Percentiles rank a stretch among this genome's conserved stretches.
phyloP scores from a whole-genome alignment of 2,797 vertebrate species.

The Eidolon dupreanum region DNA sequence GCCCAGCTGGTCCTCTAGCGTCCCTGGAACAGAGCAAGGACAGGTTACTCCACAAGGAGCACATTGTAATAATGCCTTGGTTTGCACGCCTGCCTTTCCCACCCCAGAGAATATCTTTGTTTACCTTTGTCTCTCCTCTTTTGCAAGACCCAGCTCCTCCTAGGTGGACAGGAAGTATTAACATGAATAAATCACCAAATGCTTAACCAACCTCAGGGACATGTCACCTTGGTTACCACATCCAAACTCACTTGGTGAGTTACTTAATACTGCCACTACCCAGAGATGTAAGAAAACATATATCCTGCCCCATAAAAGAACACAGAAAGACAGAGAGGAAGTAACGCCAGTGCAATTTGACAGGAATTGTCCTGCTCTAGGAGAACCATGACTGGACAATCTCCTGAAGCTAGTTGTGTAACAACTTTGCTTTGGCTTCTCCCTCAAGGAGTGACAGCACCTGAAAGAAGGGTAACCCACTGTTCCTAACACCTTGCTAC shows the following conservation, averaged over 20 bases:
- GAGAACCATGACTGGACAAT: neutral
- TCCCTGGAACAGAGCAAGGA: neutral
- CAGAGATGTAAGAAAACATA: neutral
- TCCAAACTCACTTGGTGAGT: neutral
- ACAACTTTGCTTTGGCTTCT: neutral
- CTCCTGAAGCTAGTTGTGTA: neutral
- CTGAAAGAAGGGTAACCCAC: neutral
- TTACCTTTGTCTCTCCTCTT: neutral
- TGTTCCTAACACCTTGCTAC: neutral
- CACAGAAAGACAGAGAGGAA: neutral
- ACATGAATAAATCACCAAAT: neutral
- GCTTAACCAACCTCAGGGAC: neutral
- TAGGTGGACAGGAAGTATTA: neutral
- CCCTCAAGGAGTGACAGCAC: neutral
- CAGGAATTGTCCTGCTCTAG: neutral
- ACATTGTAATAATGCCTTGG: neutral
- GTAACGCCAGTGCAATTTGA: neutral
- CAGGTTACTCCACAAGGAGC: too few relatives aligned
- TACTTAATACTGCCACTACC: neutral
- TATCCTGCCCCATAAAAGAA: neutral
- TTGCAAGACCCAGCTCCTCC: neutral
- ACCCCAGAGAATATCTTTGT: neutral
- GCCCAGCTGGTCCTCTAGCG: rapidly evolving
- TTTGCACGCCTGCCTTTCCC: neutral
- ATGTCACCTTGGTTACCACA: neutral